Evolutionary conservation across 2,113 vertebrate species (phyloP).

Genomic region (Laterallus jamaicensis): DNA sequence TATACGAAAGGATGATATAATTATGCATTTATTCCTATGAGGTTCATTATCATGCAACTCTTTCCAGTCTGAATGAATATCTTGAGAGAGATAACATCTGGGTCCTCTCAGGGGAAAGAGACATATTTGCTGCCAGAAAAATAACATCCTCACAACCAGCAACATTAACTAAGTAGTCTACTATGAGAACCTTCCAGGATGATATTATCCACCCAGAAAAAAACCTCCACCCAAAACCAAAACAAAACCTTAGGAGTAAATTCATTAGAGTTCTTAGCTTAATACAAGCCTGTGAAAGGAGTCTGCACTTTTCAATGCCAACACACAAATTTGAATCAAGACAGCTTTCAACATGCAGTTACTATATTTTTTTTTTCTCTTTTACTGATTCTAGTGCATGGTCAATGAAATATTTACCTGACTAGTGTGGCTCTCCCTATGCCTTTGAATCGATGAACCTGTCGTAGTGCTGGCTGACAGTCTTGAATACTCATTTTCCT

Average conservation of each 20-base stretch:
- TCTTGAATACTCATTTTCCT: slow-evolving; percentile 85
- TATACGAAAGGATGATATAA: neutral
- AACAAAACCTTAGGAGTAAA: neutral
- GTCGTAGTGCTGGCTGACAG: slow-evolving; percentile 72
- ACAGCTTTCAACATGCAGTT: neutral
- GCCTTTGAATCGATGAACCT: slow-evolving; percentile 79
- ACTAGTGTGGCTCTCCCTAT: slow-evolving; percentile 87
- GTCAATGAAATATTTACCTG: slow-evolving; percentile 79
- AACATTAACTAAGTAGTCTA: neutral
- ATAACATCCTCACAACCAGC: neutral
- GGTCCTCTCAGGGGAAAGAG: neutral
- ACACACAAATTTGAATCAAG: neutral
- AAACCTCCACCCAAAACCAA: neutral
- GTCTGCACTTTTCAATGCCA: neutral
- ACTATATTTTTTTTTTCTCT: neutral
- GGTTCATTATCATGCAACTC: neutral
- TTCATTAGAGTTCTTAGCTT: neutral
- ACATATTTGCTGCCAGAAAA: neutral
- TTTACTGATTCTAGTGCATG: neutral
- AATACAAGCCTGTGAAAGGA: neutral
- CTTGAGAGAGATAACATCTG: neutral
- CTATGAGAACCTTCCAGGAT: neutral
- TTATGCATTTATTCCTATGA: neutral
- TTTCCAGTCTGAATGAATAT: neutral
- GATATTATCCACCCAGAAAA: neutral